Percentiles rank a stretch among this genome's conserved stretches.
Conservation (phyloP, 2,888 invertebrate genomes). For the Hofmannophila pseudospretella region DNA sequence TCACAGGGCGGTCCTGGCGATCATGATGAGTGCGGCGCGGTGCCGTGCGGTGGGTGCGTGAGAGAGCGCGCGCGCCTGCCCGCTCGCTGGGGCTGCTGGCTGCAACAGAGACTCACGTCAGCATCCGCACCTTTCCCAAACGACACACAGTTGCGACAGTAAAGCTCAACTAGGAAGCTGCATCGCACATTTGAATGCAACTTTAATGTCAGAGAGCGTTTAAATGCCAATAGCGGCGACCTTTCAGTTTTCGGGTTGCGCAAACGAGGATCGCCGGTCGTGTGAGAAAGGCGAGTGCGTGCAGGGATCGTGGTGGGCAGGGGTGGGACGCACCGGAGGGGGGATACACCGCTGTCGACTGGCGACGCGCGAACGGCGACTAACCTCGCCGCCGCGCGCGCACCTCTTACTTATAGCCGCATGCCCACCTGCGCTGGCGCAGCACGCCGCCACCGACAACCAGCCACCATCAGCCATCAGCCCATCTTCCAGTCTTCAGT, state of each 20-base stretch:
- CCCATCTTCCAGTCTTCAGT: neutral
- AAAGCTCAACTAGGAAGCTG: constrained; percentile 73
- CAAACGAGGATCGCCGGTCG: constrained; percentile 70
- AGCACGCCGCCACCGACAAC: constrained; percentile 1
- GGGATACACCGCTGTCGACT: constrained; percentile 45
- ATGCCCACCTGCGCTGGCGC: constrained; percentile 41
- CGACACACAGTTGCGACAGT: constrained; percentile 71
- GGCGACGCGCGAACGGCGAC: constrained; percentile 71
- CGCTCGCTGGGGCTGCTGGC: constrained; percentile 55
- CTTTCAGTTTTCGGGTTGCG: constrained; percentile 71
- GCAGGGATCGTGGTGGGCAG: constrained; percentile 32
- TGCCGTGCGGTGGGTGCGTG: constrained; percentile 23
- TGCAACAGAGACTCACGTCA: constrained; percentile 72
- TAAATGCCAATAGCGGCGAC: constrained; percentile 76
- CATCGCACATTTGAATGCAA: constrained; percentile 73
- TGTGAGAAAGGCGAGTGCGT: constrained; percentile 69
- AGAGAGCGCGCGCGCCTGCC: constrained; percentile 40
- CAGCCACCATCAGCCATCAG: neutral
- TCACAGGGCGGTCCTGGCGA: constrained; percentile 64
- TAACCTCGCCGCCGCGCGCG: constrained; percentile 70
- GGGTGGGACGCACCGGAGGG: constrained; percentile 54
- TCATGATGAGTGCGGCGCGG: constrained; percentile 40
- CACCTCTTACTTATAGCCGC: constrained; percentile 74
- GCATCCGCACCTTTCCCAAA: constrained; percentile 72
- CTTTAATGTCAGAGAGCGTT: constrained; percentile 75